phyloP scores from a whole-genome alignment of 2,113 vertebrate species.

The Lanius ludovicianus region DNA sequence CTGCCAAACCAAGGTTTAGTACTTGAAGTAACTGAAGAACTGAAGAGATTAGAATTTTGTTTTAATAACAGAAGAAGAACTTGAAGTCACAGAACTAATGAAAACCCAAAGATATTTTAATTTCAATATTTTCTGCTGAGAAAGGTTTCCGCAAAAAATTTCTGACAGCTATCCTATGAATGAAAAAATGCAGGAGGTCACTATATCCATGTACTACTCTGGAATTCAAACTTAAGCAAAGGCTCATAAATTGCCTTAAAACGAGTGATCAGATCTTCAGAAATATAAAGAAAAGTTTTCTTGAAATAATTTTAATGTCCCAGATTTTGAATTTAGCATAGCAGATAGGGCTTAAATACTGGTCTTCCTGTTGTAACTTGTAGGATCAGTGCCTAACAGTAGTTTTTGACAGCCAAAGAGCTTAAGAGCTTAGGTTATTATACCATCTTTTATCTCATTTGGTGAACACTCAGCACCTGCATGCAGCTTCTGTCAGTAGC shows the following conservation, averaged over 20 bases:
- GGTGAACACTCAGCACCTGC: conserved; percentile 73
- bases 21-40: neutral
- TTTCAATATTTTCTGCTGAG: neutral
- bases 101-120: neutral
- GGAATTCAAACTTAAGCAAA: neutral
- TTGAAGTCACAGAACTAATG: neutral
- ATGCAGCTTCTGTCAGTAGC: conserved; percentile 60
- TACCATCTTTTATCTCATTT: conserved; percentile 63
- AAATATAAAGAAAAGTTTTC: conserved; percentile 27
- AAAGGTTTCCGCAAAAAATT: neutral
- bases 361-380: conserved; percentile 28
- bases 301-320: conserved; percentile 22
- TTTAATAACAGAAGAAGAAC: neutral
- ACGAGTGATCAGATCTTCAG: conserved; percentile 15
- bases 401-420: conserved; percentile 51
- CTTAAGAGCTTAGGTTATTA: conserved; percentile 31
- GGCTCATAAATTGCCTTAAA: neutral
- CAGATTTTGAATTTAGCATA: neutral
- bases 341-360: neutral
- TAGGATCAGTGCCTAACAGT: neutral
- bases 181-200: neutral
- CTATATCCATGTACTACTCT: neutral
- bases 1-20: neutral
- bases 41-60: neutral
- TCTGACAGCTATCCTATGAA: neutral